Base-by-base conservation (phyloP, 2,113 vertebrate species). In the Mormyrus lacerda region DNA sequence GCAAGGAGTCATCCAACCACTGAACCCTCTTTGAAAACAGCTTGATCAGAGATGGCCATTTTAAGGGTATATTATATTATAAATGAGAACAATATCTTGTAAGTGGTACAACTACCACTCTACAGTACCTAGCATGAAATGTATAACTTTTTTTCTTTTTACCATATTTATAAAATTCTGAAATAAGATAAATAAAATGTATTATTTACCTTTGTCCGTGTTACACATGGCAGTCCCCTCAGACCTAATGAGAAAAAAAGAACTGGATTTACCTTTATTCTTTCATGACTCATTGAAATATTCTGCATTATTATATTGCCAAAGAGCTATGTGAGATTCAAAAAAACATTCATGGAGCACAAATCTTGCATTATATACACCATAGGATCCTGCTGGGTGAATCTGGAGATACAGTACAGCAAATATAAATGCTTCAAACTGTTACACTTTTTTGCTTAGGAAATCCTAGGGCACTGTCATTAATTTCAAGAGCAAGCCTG, bases 201-300 rank as follows among this genome's bases (percentile, higher is more conserved):
- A 48, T 91, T 10, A 79, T 79, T 79, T 93, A 96, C 95, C 95
- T 95, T 92, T 90, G 50, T 94, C 93, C 24, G 88, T 73, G 87
- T 93, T 21, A 24, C 65, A 92, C 89, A 92, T 92, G 85, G 91
- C 55, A 69, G 92, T 39, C 24, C 89, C 92, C 84, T 92, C 86
- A 1, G 92, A 90, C 90, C 95, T 96, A 92, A 19, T 85, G 69
- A 69, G 79, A 39, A 76, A 87, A 85, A 69, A 58, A 39, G 8
- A 50, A 27, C 9, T 19, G 39, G 3, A 87, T 44, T 21, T 17
- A 42, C 55, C 53, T 58, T 87, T n/a, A 58, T 39, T 53, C 50
- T n/a, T 17, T 79, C 35, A n/a, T 7, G 47, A n/a, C 19, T 44
- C 17, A 21, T 21, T 45, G 21, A 84, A 45, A 27, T 45, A 31